Evolutionary conservation across 2,888 invertebrate species (phyloP), one percentile per base, ranked within the genome.

Genomic region (Ichneumoninae sp.): DNA sequence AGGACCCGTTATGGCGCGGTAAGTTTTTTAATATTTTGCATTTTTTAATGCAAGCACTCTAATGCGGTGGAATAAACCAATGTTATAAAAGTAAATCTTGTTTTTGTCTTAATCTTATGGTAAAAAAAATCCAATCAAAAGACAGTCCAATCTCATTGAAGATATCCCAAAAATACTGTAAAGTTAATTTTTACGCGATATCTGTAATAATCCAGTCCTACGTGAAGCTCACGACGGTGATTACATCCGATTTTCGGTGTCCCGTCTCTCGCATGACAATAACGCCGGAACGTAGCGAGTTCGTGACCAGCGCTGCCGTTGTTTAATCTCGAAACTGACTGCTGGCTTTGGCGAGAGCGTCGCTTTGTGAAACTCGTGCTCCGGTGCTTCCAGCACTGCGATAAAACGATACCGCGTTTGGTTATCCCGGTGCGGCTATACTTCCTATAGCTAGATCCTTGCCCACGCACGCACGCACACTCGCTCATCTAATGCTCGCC

Each of bases 401-500:
- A 83, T 81, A 83, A 83, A 83, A 81, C 73, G 83, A 73, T 83
- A 81, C 77, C 80, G 71, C 80, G 63, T 77, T 81, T 68, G 22
- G 50, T 75, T 36, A 57, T 57, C 57, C 66, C 66, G 47, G 52
- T 65, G 57, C 54, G 52, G 50, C 71, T 50, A 71, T 19, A 54
- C 76, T 40, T 57, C 36, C 19, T 50, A 75, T 52, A 26, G 22
- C 73, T 3, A 47, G 47, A 57, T 26, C 57, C 57, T 57, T 57
- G 57, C 26, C 57, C 57, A 57, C 44, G 57, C 57, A 22, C 26
- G 26, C 26, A 13, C 74, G 40, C 19, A 60, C 60, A n/a, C 44
- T 74, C 30, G 65, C 22, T 65, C 68, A 50, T 50, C 52, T 40
- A n/a, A 33, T 50, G 19, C 26, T 79, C 52, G 47, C 79, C 44